Evolutionary conservation across 2,888 invertebrate genomes (phyloP).

Genomic region (Myopa tessellatipennis): DNA sequence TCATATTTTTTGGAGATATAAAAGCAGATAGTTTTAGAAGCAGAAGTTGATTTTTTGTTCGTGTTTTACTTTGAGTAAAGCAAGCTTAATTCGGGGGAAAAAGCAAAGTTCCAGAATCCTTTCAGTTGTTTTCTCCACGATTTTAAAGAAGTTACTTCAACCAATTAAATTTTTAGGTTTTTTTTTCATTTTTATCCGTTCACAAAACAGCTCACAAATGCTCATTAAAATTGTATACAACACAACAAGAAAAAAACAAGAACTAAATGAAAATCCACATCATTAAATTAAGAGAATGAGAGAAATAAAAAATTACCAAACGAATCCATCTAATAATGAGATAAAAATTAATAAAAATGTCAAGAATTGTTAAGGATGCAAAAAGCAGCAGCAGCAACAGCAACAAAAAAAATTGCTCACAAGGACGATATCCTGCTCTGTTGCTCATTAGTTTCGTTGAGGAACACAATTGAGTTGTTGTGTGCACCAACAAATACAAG

Average conservation of each 20-base stretch:
- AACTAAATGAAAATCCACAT: neutral
- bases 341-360: conserved; percentile 40
- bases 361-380: conserved; percentile 26
- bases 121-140: too few species aligned
- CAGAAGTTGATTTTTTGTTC: too few species aligned
- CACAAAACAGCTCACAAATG: neutral
- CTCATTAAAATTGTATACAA: neutral
- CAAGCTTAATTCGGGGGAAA: too few species aligned
- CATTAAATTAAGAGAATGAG: neutral
- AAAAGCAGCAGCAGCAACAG: neutral
- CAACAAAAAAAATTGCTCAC: conserved; percentile 9
- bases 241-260: neutral
- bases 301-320: neutral
- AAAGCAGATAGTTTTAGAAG: too few species aligned
- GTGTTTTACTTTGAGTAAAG: too few species aligned
- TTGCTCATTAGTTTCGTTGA: conserved; percentile 36
- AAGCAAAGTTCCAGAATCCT: too few species aligned
- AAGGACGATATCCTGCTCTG: conserved; percentile 12
- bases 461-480: conserved; percentile 22
- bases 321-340: conserved; percentile 33
- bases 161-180: too few species aligned
- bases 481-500: conserved; percentile 2
- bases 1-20: too few species aligned
- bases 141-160: too few species aligned
- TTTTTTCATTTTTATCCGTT: neutral